phyloP scores from a whole-genome alignment of 1,140 invertebrate genomes.

The Brachionus rotundiformis region DNA sequence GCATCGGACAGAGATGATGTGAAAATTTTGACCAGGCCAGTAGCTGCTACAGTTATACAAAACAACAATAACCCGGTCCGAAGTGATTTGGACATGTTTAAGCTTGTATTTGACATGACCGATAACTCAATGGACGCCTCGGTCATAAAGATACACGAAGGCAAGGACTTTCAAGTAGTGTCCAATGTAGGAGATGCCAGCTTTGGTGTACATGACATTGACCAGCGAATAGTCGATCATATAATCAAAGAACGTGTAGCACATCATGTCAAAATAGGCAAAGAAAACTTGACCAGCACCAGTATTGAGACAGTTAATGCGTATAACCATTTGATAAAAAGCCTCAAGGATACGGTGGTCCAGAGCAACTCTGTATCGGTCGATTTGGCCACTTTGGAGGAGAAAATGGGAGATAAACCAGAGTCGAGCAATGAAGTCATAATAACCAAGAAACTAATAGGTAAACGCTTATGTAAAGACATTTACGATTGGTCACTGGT shows the following conservation, averaged over 20 bases:
- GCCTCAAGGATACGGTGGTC: not conserved
- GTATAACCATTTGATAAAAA: not conserved
- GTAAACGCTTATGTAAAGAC: constrained; percentile 21
- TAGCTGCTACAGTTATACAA: constrained; percentile 37
- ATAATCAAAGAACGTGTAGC: constrained; percentile 18
- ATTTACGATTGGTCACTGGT: constrained; percentile 49
- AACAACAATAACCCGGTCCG: not conserved
- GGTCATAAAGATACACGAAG: constrained; percentile 33
- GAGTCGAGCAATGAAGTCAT: not conserved
- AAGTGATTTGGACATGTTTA: not conserved
- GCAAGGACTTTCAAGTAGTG: constrained; percentile 44
- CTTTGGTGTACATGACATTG: constrained; percentile 47
- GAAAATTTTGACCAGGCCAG: constrained; percentile 47
- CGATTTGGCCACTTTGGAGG: not conserved
- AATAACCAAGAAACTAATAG: constrained; percentile 31
- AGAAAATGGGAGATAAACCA: not conserved
- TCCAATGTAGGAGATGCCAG: constrained; percentile 45
- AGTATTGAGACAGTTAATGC: constrained; percentile 28
- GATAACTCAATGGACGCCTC: constrained; percentile 44
- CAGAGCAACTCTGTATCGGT: not conserved
- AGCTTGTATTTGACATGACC: constrained; percentile 47
- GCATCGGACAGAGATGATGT: constrained; percentile 45
- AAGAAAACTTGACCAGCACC: not conserved
- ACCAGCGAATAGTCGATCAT: constrained; percentile 18
- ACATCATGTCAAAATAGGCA: not conserved